Evolutionary conservation across 1,140 invertebrate genomes (phyloP).

Genomic region (Bombus impatiens): DNA sequence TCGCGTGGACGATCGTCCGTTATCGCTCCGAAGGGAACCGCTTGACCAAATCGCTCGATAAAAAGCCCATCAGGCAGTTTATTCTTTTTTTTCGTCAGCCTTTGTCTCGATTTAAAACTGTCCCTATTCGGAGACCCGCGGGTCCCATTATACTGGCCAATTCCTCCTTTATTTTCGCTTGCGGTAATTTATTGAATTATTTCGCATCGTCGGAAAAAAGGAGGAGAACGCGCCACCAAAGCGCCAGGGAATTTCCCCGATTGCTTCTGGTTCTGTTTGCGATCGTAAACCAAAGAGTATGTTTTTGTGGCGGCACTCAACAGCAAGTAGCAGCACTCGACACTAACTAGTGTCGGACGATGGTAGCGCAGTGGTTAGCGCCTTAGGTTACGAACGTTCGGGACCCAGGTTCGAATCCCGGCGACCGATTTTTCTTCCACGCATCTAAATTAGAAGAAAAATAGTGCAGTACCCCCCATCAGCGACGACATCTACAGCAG

Average conservation of each 20-base stretch:
- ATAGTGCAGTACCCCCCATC: too few species aligned
- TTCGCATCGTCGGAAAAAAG: not conserved
- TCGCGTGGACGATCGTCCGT: constrained; percentile 66
- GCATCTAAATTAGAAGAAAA: too few species aligned
- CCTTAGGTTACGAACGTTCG: too few species aligned
- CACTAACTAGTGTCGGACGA: too few species aligned
- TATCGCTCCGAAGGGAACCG: constrained; percentile 76
- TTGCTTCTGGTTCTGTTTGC: not conserved
- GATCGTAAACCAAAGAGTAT: not conserved
- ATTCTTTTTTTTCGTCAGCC: constrained; percentile 56
- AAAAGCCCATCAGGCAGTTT: constrained; percentile 73
- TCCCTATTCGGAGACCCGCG: constrained; percentile 50
- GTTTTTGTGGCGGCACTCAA: too few species aligned
- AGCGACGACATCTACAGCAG: too few species aligned
- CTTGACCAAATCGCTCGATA: constrained; percentile 78
- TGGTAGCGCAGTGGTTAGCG: too few species aligned
- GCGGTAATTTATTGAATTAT: constrained; percentile 50
- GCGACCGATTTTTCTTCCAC: too few species aligned
- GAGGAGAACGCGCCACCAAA: not conserved
- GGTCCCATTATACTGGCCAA: constrained; percentile 62
- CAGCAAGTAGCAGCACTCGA: too few species aligned
- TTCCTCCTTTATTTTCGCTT: constrained; percentile 55
- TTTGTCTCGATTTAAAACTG: constrained; percentile 70
- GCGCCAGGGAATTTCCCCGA: not conserved
- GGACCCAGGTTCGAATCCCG: too few species aligned